These are phyloP conservation scores for Papilio xuthus DNA, from an alignment of 1,140 invertebrate genomes.

Conservation along the genomic window DNA sequence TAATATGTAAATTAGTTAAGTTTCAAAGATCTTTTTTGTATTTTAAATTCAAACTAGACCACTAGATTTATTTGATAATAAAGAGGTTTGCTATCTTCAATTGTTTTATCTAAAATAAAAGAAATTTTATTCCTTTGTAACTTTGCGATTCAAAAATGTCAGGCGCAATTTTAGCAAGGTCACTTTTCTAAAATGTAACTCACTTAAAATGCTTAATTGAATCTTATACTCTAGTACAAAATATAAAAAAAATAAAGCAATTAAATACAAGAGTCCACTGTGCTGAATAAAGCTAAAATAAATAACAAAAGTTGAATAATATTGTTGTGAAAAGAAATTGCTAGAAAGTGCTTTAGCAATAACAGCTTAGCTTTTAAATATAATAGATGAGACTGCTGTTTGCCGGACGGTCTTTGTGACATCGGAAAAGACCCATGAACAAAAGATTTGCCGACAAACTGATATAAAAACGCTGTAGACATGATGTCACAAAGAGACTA, in stretches of 20 bases:
- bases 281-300: not conserved
- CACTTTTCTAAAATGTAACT: not conserved
- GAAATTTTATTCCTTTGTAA: not conserved
- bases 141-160: not conserved
- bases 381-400: constrained; percentile 11
- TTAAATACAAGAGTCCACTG: not conserved
- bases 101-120: not conserved
- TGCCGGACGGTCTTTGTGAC: constrained; percentile 6
- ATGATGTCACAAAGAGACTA: not conserved
- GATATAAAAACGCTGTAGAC: not conserved
- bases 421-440: not conserved
- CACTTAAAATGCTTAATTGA: too few relatives aligned
- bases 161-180: not conserved
- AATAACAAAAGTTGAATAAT: constrained; percentile 5
- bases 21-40: not conserved
- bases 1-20: not conserved
- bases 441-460: constrained; percentile 6
- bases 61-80: not conserved
- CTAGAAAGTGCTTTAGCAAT: constrained; percentile 1
- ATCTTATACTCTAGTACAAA: too few relatives aligned
- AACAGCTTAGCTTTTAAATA: constrained; percentile 21
- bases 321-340: constrained; percentile 11
- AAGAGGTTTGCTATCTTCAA: too few relatives aligned
- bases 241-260: not conserved
- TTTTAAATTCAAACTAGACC: not conserved